phyloP scores from a whole-genome alignment of 2,888 invertebrate species.

The Caenorhabditis sp. region DNA sequence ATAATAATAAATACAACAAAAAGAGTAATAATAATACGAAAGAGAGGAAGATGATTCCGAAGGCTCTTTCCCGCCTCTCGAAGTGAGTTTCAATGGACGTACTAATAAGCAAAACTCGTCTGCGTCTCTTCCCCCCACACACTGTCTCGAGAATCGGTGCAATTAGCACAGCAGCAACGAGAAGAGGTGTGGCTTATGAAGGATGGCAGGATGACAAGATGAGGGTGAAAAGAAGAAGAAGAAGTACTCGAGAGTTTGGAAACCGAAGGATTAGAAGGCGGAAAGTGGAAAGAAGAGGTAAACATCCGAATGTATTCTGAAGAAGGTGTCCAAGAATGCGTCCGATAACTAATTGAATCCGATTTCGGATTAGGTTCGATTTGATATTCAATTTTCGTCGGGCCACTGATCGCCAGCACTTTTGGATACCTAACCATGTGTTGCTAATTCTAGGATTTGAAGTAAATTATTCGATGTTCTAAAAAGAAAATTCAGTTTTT shows the following conservation, averaged over 20 bases:
- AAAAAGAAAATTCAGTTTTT: too few relatives aligned
- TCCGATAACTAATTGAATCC: constrained; percentile 15
- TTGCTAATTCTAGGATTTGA: too few relatives aligned
- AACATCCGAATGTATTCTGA: constrained; percentile 26
- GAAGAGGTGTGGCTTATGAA: constrained; percentile 48
- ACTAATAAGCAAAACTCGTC: constrained; percentile 47
- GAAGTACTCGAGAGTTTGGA: constrained; percentile 56
- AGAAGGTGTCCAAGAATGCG: constrained; percentile 16
- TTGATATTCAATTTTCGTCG: too few relatives aligned
- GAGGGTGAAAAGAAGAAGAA: constrained; percentile 28
- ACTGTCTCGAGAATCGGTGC: constrained; percentile 34
- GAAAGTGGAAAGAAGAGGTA: constrained; percentile 38
- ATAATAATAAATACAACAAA: constrained; percentile 15
- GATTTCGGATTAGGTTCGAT: background rate
- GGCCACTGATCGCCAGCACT: background rate
- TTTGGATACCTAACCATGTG: too few relatives aligned
- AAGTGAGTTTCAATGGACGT: constrained; percentile 44
- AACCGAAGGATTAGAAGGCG: constrained; percentile 51
- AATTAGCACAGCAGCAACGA: constrained; percentile 32
- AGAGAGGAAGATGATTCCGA: constrained; percentile 27
- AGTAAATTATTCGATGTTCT: too few relatives aligned
- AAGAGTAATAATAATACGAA: constrained; percentile 47
- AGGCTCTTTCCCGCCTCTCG: background rate
- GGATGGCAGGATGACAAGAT: constrained; percentile 9
- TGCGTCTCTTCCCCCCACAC: constrained; percentile 38